phyloP scores from a whole-genome alignment of 2,797 vertebrate genomes.

The Artibeus lituratus region DNA sequence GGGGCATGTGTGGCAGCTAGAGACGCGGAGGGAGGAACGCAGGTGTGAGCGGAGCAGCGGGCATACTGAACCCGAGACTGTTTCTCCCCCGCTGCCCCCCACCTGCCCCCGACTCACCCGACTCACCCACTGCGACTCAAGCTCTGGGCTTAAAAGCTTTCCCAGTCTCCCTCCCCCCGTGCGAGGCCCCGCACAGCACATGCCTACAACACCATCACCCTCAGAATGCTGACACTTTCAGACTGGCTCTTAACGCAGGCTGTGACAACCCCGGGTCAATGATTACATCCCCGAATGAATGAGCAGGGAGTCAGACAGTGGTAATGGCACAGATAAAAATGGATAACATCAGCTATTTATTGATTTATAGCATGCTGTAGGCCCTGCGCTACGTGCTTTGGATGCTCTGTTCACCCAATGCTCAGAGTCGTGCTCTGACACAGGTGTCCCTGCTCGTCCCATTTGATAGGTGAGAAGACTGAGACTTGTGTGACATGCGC shows the following conservation, averaged over 20 bases:
- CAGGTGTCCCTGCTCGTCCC: background rate
- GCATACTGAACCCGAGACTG: background rate
- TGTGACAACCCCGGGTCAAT: background rate
- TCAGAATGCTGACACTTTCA: background rate
- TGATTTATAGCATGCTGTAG: background rate
- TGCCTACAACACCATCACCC: accelerated
- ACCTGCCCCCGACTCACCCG: background rate
- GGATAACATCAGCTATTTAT: background rate
- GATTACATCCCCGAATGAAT: background rate
- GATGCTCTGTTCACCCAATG: background rate
- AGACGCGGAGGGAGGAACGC: background rate
- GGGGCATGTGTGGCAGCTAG: conserved; percentile 97
- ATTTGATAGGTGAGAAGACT: background rate
- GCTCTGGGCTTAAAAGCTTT: background rate
- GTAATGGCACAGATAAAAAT: background rate
- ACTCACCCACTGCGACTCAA: background rate
- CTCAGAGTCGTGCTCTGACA: background rate
- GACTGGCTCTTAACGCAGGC: background rate
- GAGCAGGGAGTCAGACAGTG: background rate
- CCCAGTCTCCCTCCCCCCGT: background rate
- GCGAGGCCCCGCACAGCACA: background rate
- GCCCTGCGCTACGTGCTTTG: background rate
- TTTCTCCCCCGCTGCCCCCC: background rate
- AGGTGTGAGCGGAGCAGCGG: background rate
- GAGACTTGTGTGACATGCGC: background rate